These are phyloP conservation scores for Rhabdomys pumilio DNA, from an alignment of 2,797 vertebrate genomes.

Conservation along the genomic window DNA sequence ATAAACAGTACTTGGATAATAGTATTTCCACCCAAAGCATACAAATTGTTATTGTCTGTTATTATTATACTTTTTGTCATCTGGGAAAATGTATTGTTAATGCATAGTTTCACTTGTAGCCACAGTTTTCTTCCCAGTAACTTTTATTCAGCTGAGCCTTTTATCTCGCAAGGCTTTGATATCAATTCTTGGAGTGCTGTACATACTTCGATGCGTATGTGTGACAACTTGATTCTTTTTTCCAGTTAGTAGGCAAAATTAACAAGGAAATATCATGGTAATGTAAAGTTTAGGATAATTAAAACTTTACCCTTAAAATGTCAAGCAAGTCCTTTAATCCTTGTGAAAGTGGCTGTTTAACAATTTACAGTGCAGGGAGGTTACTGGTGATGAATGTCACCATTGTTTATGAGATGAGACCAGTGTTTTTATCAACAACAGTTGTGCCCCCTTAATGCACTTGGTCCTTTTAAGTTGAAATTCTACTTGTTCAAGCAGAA, in stretches of 20 bases:
- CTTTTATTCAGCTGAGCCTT: neutral
- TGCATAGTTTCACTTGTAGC: constrained; percentile 26
- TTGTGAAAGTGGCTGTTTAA: constrained; percentile 33
- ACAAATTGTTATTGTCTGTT: neutral
- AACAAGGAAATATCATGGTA: neutral
- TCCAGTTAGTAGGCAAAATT: constrained; percentile 47
- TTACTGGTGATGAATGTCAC: neutral
- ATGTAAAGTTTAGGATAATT: constrained; percentile 55
- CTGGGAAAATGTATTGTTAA: constrained; percentile 16
- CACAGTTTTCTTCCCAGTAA: constrained; percentile 37
- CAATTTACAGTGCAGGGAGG: neutral
- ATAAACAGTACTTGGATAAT: constrained; percentile 6
- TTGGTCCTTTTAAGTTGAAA: neutral
- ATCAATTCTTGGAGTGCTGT: constrained; percentile 30
- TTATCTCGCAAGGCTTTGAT: constrained; percentile 24
- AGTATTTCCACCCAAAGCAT: neutral
- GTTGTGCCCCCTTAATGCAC: neutral
- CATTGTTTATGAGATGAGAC: neutral
- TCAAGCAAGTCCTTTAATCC: constrained; percentile 21
- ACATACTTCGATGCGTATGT: neutral
- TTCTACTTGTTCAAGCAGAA: neutral
- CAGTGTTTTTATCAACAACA: neutral
- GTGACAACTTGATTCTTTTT: constrained; percentile 13
- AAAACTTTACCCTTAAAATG: constrained; percentile 11
- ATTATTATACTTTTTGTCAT: neutral